Base-by-base conservation (phyloP, 2,888 invertebrate species). In the Oscheius myriophilus region DNA sequence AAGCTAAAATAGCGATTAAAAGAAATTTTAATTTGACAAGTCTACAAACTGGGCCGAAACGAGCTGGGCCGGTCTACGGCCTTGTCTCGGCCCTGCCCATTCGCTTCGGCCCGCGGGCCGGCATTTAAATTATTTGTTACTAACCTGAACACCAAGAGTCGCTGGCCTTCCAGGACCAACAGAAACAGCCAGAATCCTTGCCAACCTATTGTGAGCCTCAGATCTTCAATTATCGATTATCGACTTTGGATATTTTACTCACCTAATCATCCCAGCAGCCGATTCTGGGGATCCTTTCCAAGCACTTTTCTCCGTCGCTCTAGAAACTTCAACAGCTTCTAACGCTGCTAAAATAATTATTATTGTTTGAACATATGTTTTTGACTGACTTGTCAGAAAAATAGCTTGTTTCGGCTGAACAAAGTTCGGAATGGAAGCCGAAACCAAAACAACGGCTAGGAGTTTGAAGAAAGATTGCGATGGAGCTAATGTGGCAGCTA, bases 361-460 rank as follows among this genome's bases (percentile, higher is more conserved):
- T 12, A 23, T 33, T 23, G 26, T 43, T 41, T 7, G 1, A 18
- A 9, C 9, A 18, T 1, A 42, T 7, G 9, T 3, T 55, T 16
- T 26, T n/a, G n/a, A n/a, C 39, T 46, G 11, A 67, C 57, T 23
- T n/a, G 70, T 71, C 59, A 76, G 65, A 59, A 77, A 75, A 45
- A 73, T 61, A 0, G 74, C 69, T 41, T 70, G 65, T 55, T 66
- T 72, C 14, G 77, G 74, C 18, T 71, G 70, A 18, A 77, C 46
- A 42, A 77, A 73, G 65, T 72, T 77, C 54, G 77, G 77, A 63
- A 77, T 71, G 33, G 73, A 70, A 2, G 75, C 67, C 12, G 68
- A 64, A n/a, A 77, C 52, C 12, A 77, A 39, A 21, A 77, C 54
- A 52, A 77, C 63, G 26, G 69, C 66, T 41, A 77, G 62, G 51